Conservation (phyloP, 2,888 invertebrate genomes). For the Acheta domesticus region DNA sequence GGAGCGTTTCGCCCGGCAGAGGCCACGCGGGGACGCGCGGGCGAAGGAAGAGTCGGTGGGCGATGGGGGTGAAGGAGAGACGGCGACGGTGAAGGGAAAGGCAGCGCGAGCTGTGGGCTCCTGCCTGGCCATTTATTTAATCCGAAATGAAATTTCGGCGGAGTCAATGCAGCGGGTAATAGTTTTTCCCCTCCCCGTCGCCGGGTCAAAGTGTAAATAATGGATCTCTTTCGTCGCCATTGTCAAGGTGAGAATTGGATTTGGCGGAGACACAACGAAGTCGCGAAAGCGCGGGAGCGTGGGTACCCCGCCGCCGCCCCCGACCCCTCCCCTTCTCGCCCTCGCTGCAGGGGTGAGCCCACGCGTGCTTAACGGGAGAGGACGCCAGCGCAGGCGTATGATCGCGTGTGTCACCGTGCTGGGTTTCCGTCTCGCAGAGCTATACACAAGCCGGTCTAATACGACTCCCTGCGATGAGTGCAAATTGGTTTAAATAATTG, state of each 20-base stretch:
- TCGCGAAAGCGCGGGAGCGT: background rate
- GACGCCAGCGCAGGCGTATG: background rate
- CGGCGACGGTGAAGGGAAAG: background rate
- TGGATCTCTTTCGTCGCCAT: constrained; percentile 46
- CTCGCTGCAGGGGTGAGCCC: background rate
- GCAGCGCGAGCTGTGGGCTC: background rate
- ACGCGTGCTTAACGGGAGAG: background rate
- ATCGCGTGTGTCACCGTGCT: background rate
- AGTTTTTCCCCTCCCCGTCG: constrained; percentile 35
- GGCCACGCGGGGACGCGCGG: background rate
- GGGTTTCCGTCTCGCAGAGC: background rate
- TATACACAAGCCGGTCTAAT: background rate
- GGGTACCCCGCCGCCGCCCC: background rate
- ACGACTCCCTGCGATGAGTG: background rate
- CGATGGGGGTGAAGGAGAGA: background rate
- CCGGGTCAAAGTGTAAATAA: constrained; percentile 46
- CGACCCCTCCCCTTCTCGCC: background rate
- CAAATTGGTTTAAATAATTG: background rate
- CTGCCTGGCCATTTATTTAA: constrained; percentile 34
- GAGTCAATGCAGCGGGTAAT: constrained; percentile 36
- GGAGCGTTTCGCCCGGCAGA: too few species aligned
- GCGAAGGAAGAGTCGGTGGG: background rate
- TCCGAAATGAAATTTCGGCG: constrained; percentile 38
- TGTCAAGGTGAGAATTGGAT: constrained; percentile 47
- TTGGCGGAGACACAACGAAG: constrained; percentile 36